Conservation (phyloP, 2,888 invertebrate genomes). For the Drosophila pseudotalamancana region DNA sequence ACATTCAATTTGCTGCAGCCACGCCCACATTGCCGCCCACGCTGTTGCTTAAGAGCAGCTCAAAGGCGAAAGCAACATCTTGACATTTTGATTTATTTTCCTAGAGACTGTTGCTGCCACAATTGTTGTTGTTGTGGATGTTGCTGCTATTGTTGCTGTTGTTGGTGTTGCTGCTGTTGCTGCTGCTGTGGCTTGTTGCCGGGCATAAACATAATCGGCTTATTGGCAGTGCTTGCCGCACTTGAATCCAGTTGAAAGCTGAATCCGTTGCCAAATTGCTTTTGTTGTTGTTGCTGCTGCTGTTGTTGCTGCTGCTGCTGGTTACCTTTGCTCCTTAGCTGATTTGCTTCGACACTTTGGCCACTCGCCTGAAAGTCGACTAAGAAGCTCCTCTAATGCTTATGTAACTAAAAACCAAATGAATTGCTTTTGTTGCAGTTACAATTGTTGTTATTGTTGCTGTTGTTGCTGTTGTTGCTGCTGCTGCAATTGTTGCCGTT, state of each 20-base stretch:
- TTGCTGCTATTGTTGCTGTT: constrained; percentile 19
- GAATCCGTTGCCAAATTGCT: constrained; percentile 52
- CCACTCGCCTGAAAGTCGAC: constrained; percentile 2
- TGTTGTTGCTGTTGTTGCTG: neutral
- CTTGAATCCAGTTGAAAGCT: constrained; percentile 29
- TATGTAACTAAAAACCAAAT: constrained; percentile 26
- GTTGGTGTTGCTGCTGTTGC: constrained; percentile 20
- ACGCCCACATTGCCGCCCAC: neutral
- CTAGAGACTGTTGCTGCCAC: constrained; percentile 22
- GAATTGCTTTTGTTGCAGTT: neutral
- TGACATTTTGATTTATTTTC: constrained; percentile 73
- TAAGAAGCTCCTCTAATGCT: constrained; percentile 8
- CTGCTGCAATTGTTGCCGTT: neutral
- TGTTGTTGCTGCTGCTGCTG: constrained; percentile 10
- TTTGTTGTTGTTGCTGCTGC: neutral
- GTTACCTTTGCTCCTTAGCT: constrained; percentile 22
- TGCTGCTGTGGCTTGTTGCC: constrained; percentile 44
- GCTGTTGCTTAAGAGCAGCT: constrained; percentile 37
- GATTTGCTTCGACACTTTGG: constrained; percentile 17
- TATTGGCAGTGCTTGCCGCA: constrained; percentile 43
- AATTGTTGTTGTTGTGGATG: constrained; percentile 10
- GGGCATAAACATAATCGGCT: constrained; percentile 57
- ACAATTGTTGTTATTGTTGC: neutral
- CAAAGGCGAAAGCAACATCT: constrained; percentile 50
- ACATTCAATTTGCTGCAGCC: constrained; percentile 1